Evolutionary conservation across 2,113 vertebrate genomes (phyloP), one percentile per base, ranked within the genome.

Genomic region (Takifugu flavidus): DNA sequence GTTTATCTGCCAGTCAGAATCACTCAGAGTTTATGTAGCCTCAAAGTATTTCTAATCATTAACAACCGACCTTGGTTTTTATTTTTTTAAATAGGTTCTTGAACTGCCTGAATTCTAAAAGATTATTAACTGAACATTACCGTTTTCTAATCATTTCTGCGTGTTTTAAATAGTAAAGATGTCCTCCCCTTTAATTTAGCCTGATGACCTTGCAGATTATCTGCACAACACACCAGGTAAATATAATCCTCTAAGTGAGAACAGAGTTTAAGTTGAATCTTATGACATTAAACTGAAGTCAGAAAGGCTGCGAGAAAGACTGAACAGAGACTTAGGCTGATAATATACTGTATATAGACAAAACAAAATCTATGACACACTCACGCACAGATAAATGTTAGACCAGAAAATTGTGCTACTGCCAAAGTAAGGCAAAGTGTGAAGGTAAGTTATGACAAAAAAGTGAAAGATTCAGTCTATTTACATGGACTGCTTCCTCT

Each of bases 281-380:
- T 64, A 80, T 86, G 67, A 59, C 53, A 81, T 85, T 82, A 78
- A 53, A 68, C 43, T 20, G 53, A 70, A 56, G 72, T 49, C 14
- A 67, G 62, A 74, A 69, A 50, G 34, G 61, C 58, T 49, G 57
- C 7, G 44, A 59, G 31, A 43, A 13, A 44, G 50, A 52, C 56
- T 51, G 28, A 64, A 43, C 62, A 67, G 56, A 64, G 56, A 72
- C 20, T 0, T 15, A 8, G n/a, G 58, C 49, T 45, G 65, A 77
- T 66, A 62, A 56, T 4, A 53, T 28, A 20, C 20, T 20, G 20
- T 20, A 46, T 15, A 25, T 29, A 67, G 20, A 49, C 26, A 53
- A 13, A 52, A 31, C 54, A 52, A 28, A 60, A 49, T 13, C 4
- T 6, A 12, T 7, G 66, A 3, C 13, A 31, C 66, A 50, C 58